Base-by-base conservation (phyloP, 1,140 invertebrate species). In the Zaprionus africanus region DNA sequence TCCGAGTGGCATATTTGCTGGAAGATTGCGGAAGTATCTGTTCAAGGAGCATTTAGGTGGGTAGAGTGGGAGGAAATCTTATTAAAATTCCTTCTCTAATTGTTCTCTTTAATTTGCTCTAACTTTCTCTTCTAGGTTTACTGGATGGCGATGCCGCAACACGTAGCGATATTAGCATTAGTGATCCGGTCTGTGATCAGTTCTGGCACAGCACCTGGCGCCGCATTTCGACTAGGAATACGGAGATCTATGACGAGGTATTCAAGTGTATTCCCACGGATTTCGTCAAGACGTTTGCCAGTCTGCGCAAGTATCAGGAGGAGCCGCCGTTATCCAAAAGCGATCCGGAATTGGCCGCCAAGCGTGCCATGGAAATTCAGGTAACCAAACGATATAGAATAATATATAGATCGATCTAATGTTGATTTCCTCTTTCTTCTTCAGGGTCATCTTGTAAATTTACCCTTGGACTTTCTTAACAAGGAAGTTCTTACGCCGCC, bases 31-130 rank as follows among this genome's bases (percentile, higher is more conserved):
- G 58, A 96, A 96, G 90, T 95, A 96, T 49, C 92, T 99, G 22
- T 99, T 99, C 92, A 95, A 96, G 73, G 98, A 99, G 93, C 98
- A 99, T 93, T 94, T 99, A 34, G 97, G 91, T 92, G 94, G 2
- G 83, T 69, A 13, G n/a, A n/a, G 1, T 1, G 1, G 17, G 6
- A 13, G 38, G 6, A 6, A 34, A 0, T 31, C 2, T 11, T 41
- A 5, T 15, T 12, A 15, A 2, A 0, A 5, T 41, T 41, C 15
- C 12, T 5, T 4, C 5, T 41, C n/a, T 17, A 9, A 2, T 13
- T 11, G 5, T 15, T 38, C 1, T 36, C 3, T 15, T 3, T 4
- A 41, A 31, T 28, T 26, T 36, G 26, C 9, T 17, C 1, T 43
- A 5, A 22, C 22, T 22, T 64, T 28, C 4, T 24, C 9, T 34